Percentiles rank a stretch among this genome's conserved stretches.
Evolutionary conservation across 2,888 invertebrate genomes (phyloP).

Genomic region (Cerastis leucographa): DNA sequence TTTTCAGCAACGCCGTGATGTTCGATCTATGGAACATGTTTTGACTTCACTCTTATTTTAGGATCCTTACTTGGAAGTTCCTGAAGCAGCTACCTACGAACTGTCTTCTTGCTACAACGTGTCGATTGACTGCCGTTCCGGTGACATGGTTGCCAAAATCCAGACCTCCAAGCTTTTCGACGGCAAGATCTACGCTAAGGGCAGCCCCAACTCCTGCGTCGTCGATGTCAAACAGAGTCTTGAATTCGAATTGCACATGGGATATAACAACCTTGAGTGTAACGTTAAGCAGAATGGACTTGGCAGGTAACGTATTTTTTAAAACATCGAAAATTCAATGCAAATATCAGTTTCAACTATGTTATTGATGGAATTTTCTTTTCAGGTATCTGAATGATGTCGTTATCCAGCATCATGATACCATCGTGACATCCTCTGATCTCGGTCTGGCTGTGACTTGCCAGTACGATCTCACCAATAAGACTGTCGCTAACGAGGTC

Average conservation of each 20-base stretch:
- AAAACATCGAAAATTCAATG: not conserved
- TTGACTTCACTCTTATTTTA: slow-evolving; percentile 74
- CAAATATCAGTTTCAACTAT: not conserved
- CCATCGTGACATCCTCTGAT: slow-evolving; percentile 98
- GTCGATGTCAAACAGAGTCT: slow-evolving; percentile 96
- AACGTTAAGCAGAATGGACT: slow-evolving; percentile 97
- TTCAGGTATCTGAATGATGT: slow-evolving; percentile 96
- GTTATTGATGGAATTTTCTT: slow-evolving; percentile 53
- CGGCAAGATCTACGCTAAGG: slow-evolving; percentile 98
- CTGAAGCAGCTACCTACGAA: slow-evolving; percentile 97
- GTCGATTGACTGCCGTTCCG: slow-evolving; percentile 97
- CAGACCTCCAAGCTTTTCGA: slow-evolving; percentile 98
- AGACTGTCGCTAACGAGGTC: slow-evolving; percentile 97
- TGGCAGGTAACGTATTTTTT: slow-evolving; percentile 90
- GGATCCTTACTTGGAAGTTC: slow-evolving; percentile 97
- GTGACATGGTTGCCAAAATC: slow-evolving; percentile 98
- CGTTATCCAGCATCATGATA: slow-evolving; percentile 98
- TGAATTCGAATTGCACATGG: slow-evolving; percentile 97
- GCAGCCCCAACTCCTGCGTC: slow-evolving; percentile 97
- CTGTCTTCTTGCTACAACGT: slow-evolving; percentile 98
- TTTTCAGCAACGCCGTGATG: not conserved
- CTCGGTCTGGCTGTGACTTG: slow-evolving; percentile 98
- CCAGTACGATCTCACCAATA: slow-evolving; percentile 98
- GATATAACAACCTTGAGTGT: slow-evolving; percentile 97
- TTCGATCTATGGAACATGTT: not conserved